These are phyloP conservation scores for Rutilus rutilus DNA, from an alignment of 2,113 vertebrate genomes.

Conservation along the genomic window DNA sequence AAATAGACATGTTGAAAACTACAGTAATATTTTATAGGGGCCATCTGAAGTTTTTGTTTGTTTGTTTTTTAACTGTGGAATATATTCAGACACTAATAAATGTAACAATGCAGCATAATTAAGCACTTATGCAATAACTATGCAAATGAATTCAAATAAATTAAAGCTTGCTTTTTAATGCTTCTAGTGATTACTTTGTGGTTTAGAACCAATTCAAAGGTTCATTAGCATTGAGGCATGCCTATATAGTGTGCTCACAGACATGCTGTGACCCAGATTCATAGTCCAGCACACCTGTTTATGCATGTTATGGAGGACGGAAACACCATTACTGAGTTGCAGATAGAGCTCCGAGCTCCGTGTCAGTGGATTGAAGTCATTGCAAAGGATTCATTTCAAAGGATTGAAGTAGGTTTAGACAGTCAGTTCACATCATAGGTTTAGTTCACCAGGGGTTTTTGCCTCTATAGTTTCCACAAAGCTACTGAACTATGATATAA, in stretches of 20 bases:
- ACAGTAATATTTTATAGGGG: not conserved
- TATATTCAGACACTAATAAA: slow-evolving; percentile 26
- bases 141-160: not conserved
- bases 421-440: not conserved
- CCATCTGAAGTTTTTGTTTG: not conserved
- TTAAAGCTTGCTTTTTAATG: slow-evolving; percentile 11
- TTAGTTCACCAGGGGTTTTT: no score
- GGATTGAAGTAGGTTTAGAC: not conserved
- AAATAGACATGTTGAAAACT: not conserved
- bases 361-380: no score
- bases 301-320: not conserved
- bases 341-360: not conserved
- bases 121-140: slow-evolving; percentile 18
- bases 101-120: not conserved
- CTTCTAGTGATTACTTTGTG: not conserved
- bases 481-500: not conserved
- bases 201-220: not conserved
- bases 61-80: not conserved
- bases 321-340: not conserved
- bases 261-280: not conserved
- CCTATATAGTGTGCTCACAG: not conserved
- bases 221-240: not conserved
- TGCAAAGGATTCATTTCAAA: not conserved
- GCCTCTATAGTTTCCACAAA: no score
- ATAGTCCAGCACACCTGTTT: not conserved